These are phyloP conservation scores for Falco berigora DNA, from an alignment of 2,797 vertebrate species.

Conservation along the genomic window DNA sequence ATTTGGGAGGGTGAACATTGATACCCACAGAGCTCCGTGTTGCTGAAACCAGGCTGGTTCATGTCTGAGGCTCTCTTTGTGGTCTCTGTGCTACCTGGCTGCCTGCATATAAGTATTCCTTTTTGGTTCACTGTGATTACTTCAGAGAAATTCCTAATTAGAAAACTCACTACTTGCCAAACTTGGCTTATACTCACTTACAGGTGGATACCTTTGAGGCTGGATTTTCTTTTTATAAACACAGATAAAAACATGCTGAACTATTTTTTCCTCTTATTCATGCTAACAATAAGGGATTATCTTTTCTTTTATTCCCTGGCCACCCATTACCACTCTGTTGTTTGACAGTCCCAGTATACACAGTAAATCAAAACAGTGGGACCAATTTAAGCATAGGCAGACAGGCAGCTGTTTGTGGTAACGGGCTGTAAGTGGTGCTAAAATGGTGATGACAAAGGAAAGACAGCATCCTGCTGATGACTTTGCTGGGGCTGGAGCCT, in stretches of 20 bases:
- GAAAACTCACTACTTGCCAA: background rate
- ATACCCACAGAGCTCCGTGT: accelerated
- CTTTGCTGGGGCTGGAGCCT: background rate
- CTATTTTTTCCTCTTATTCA: background rate
- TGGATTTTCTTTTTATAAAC: background rate
- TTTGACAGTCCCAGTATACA: background rate
- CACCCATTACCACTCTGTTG: background rate
- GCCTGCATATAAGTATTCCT: background rate
- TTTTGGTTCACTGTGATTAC: background rate
- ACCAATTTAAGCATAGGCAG: background rate
- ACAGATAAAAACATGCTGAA: background rate
- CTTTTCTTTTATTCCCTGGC: background rate
- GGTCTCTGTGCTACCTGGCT: background rate
- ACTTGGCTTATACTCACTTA: background rate
- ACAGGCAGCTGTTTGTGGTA: background rate
- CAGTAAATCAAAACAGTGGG: background rate
- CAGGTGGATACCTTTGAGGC: background rate
- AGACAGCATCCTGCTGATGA: background rate
- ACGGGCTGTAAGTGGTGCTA: background rate
- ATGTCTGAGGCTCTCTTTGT: background rate
- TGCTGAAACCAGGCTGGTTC: background rate
- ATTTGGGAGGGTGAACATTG: background rate
- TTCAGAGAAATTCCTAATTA: background rate
- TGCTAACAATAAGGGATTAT: background rate
- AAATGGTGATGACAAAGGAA: background rate